These are phyloP conservation scores for Holotrichia oblita DNA, from an alignment of 1,140 invertebrate species.

Conservation along the genomic window DNA sequence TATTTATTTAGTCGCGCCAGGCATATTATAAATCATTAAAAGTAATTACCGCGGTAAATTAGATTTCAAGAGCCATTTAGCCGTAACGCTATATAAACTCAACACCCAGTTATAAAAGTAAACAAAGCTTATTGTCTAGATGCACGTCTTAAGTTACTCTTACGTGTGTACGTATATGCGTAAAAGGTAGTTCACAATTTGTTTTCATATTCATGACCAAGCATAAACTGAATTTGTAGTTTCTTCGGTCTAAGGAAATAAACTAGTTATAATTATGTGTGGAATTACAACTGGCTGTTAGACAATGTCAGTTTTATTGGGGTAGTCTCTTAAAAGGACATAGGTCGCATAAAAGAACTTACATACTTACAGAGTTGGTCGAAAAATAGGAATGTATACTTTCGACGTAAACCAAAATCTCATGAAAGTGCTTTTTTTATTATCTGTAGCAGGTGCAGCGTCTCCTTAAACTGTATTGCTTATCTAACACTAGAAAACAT, in stretches of 20 bases:
- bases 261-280: neutral
- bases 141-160: neutral
- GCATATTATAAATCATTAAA: conserved; percentile 36
- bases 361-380: no score
- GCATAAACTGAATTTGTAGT: neutral
- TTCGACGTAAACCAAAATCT: no score
- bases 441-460: no score
- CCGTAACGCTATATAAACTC: conserved; percentile 21
- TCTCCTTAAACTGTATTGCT: no score
- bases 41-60: conserved; percentile 31
- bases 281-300: neutral
- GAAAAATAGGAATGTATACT: no score
- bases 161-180: neutral
- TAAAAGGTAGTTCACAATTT: neutral
- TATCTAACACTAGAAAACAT: no score
- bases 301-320: neutral
- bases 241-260: neutral
- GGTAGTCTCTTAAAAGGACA: no score
- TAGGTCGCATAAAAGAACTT: no score
- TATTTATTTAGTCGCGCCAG: conserved; percentile 20
- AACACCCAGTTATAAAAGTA: conserved; percentile 3
- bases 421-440: no score
- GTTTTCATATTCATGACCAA: neutral
- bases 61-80: conserved; percentile 29
- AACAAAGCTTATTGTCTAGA: neutral